Evolutionary conservation across 2,113 vertebrate genomes (phyloP).

Genomic region (Meleagris gallopavo): DNA sequence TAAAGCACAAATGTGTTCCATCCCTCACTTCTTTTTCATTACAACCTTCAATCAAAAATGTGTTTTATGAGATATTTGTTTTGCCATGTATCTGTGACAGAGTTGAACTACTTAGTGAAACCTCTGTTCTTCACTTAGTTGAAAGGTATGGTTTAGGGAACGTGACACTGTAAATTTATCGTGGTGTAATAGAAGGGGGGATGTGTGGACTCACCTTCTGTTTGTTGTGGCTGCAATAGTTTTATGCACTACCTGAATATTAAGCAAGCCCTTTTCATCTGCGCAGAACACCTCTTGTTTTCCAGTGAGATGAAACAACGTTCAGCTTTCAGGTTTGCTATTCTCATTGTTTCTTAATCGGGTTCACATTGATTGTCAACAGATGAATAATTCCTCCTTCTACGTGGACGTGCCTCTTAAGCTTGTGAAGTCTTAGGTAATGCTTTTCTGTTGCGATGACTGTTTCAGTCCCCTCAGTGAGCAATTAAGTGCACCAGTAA

Average conservation of each 20-base stretch:
- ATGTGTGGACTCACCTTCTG: background rate
- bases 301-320: background rate
- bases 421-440: background rate
- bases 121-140: constrained; percentile 9
- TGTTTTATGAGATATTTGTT: constrained; percentile 53
- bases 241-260: background rate
- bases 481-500: background rate
- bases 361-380: background rate
- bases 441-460: background rate
- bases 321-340: background rate
- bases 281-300: background rate
- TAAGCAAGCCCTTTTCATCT: background rate
- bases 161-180: background rate
- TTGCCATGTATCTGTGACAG: background rate
- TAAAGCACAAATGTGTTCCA: background rate
- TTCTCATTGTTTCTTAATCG: constrained; percentile 10
- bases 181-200: background rate
- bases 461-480: background rate
- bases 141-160: background rate
- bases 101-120: constrained; percentile 17
- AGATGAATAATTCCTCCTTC: background rate
- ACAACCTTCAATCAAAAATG: constrained; percentile 22
- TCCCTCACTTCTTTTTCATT: constrained; percentile 11
- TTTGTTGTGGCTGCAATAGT: background rate
- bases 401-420: background rate